Evolutionary conservation across 2,888 invertebrate genomes (phyloP).

Genomic region (Chrysotoxum bicinctum): DNA sequence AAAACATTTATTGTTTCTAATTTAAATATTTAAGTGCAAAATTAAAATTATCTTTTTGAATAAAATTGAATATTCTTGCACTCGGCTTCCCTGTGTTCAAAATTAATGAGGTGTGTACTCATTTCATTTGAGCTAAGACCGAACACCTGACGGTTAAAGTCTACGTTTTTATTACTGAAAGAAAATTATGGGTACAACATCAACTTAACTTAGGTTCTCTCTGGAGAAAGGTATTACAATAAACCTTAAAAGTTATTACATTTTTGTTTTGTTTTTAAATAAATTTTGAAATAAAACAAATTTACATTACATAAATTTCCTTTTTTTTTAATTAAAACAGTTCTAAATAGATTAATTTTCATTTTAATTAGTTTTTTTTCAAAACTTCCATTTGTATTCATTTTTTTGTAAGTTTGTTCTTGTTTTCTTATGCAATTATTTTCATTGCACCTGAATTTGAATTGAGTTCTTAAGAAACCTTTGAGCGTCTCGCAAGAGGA

Average conservation of each 20-base stretch:
- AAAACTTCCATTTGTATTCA: neutral
- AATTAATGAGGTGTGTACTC: neutral
- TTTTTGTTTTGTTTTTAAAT: no score
- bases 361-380: neutral
- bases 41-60: neutral
- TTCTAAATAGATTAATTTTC: neutral
- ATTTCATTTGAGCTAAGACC: neutral
- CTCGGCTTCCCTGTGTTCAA: no score
- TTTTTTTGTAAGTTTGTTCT: neutral
- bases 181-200: neutral
- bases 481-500: neutral
- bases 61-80: neutral
- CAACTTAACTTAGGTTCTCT: neutral
- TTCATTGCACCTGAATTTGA: neutral
- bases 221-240: no score
- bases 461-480: neutral
- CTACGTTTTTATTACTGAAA: neutral
- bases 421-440: neutral
- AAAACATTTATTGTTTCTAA: neutral
- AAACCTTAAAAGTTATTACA: neutral
- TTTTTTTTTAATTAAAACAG: neutral
- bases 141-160: neutral
- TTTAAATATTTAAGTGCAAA: neutral
- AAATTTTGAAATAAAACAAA: neutral
- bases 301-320: neutral